A percentile compares a stretch with the other conserved stretches of the same genome.
These are phyloP conservation scores for Triplophysa yarkandensis DNA, from an alignment of 2,797 vertebrate genomes.

Conservation along the genomic window DNA sequence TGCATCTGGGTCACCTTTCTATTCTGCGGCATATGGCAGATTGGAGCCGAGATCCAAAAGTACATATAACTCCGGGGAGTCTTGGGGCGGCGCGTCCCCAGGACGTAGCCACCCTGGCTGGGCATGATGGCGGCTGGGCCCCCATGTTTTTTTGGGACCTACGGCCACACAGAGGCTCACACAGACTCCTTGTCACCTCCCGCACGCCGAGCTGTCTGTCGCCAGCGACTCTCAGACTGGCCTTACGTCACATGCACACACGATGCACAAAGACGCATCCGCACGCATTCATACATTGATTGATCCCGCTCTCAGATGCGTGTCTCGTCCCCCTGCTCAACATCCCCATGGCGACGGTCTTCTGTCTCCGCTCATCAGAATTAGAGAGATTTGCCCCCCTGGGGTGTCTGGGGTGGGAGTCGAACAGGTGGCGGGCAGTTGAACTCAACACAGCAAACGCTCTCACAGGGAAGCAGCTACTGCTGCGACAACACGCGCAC, in stretches of 20 bases:
- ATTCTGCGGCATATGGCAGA: slow-evolving; percentile 24
- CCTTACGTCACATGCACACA: slow-evolving; percentile 37
- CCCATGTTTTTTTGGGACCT: slow-evolving; percentile 34
- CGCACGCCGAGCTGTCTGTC: slow-evolving; percentile 41
- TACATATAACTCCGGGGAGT: slow-evolving; percentile 19
- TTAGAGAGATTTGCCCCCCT: slow-evolving; percentile 72
- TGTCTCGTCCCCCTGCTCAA: slow-evolving; percentile 25
- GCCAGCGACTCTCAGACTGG: slow-evolving; percentile 41
- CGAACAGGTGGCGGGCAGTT: slow-evolving; percentile 46
- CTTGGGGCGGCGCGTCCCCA: not conserved
- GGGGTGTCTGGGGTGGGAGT: slow-evolving; percentile 23
- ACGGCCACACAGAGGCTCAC: slow-evolving; percentile 6
- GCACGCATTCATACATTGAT: slow-evolving; percentile 41
- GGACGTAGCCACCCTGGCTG: slow-evolving; percentile 32
- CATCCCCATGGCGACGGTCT: slow-evolving; percentile 70
- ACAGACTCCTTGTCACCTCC: slow-evolving; percentile 42
- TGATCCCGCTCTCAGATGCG: slow-evolving; percentile 33
- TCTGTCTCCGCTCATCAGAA: slow-evolving; percentile 75
- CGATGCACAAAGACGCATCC: slow-evolving; percentile 30
- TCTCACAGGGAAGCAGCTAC: slow-evolving; percentile 25
- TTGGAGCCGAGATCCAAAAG: slow-evolving; percentile 37
- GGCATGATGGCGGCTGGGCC: slow-evolving; percentile 38
- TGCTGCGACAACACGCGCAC: slow-evolving; percentile 13
- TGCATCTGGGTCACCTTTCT: slow-evolving; percentile 10
- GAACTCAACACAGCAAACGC: slow-evolving; percentile 25